Conservation (phyloP, 2,113 vertebrate species). For the Lota lota region DNA sequence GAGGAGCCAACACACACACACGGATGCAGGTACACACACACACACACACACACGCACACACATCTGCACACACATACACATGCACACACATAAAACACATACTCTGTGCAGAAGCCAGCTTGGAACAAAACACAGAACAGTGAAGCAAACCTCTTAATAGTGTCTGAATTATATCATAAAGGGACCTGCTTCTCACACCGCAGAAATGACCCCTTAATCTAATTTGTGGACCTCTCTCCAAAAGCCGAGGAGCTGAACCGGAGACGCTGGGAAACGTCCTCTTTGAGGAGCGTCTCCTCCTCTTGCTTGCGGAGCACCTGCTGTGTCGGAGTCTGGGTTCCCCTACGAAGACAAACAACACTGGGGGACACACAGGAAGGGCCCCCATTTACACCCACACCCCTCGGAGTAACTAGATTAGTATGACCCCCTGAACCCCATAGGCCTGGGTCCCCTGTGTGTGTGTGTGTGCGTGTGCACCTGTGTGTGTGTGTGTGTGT, state of each 20-base stretch:
- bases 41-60: constrained; percentile 1
- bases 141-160: not conserved
- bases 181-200: constrained; percentile 12
- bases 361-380: constrained; percentile 42
- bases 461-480: too few relatives aligned
- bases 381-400: constrained; percentile 54
- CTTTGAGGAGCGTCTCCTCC: constrained; percentile 34
- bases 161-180: not conserved
- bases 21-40: too few relatives aligned
- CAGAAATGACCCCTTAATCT: constrained; percentile 31
- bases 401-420: constrained; percentile 55
- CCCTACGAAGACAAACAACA: constrained; percentile 49
- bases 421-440: constrained; percentile 48
- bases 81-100: not conserved
- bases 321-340: constrained; percentile 35
- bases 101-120: too few relatives aligned
- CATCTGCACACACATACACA: not conserved
- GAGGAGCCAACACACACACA: too few relatives aligned
- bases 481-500: too few relatives aligned
- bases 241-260: not conserved
- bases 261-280: constrained; percentile 54
- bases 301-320: constrained; percentile 60
- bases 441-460: constrained; percentile 19
- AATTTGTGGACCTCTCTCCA: constrained; percentile 17
- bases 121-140: too few relatives aligned